Conservation (phyloP, 1,140 invertebrate genomes). For the Zophobas atratus region DNA sequence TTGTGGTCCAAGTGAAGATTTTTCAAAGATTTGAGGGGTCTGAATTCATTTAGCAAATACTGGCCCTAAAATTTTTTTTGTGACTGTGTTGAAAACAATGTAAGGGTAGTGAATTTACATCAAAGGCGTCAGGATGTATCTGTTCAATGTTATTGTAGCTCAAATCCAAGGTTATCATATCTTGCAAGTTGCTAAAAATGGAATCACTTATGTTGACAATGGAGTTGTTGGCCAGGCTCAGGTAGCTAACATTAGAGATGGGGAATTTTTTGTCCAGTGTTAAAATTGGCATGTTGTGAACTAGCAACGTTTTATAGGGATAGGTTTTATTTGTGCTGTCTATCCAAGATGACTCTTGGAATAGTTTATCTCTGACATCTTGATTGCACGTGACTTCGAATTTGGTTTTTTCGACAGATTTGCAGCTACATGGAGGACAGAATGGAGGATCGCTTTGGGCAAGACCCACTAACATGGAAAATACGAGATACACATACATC, state of each 20-base stretch:
- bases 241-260: conserved; percentile 47
- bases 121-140: conserved; percentile 76
- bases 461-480: not conserved
- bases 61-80: conserved; percentile 71
- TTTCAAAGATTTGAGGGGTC: conserved; percentile 74
- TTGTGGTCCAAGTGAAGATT: conserved; percentile 78
- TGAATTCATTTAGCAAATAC: conserved; percentile 52
- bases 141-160: conserved; percentile 77
- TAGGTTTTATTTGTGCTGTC: conserved; percentile 50
- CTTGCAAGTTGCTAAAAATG: conserved; percentile 76
- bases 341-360: conserved; percentile 49
- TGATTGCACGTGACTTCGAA: conserved; percentile 53
- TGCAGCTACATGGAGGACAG: not conserved
- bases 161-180: conserved; percentile 77
- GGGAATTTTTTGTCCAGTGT: conserved; percentile 57
- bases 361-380: conserved; percentile 38
- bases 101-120: conserved; percentile 69
- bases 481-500: no score
- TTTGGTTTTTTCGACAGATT: not conserved
- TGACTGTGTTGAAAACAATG: not conserved
- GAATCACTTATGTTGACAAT: conserved; percentile 74
- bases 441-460: not conserved
- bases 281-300: conserved; percentile 6
- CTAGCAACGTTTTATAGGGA: conserved; percentile 12
- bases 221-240: conserved; percentile 66